phyloP scores from a whole-genome alignment of 2,113 vertebrate species.

The Hemichromis elongatus region DNA sequence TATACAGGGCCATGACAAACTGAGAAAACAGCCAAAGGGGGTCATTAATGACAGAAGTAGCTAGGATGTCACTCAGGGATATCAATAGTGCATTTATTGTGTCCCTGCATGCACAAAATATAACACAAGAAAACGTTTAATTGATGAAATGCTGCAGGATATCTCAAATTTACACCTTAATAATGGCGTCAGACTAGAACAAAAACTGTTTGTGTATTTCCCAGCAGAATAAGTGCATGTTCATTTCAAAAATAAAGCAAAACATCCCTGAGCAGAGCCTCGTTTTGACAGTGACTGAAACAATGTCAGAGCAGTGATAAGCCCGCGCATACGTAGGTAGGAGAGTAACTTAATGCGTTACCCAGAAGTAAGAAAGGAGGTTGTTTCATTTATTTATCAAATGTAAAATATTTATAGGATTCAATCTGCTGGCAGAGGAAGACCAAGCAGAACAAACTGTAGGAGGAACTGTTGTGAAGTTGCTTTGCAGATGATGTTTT shows the following conservation, averaged over 20 bases:
- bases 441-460: conserved; percentile 51
- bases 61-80: background rate
- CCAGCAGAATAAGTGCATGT: background rate
- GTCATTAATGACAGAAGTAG: conserved; percentile 15
- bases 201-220: background rate
- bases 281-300: conserved; percentile 9
- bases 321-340: conserved; percentile 25
- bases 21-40: conserved; percentile 16
- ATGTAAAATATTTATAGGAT: conserved; percentile 67
- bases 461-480: conserved; percentile 52
- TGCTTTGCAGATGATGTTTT: conserved; percentile 53
- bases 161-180: background rate
- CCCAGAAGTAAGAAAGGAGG: conserved; percentile 59
- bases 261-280: conserved; percentile 17
- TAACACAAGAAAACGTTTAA: background rate
- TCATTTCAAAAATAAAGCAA: conserved; percentile 12
- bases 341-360: conserved; percentile 17
- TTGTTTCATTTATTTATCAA: conserved; percentile 74
- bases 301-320: conserved; percentile 32
- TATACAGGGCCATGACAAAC: conserved; percentile 3
- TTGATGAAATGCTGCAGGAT: conserved; percentile 2
- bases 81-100: background rate
- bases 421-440: conserved; percentile 60
- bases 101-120: background rate
- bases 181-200: background rate